phyloP scores from a whole-genome alignment of 1,140 invertebrate species.

The Myzus persicae region DNA sequence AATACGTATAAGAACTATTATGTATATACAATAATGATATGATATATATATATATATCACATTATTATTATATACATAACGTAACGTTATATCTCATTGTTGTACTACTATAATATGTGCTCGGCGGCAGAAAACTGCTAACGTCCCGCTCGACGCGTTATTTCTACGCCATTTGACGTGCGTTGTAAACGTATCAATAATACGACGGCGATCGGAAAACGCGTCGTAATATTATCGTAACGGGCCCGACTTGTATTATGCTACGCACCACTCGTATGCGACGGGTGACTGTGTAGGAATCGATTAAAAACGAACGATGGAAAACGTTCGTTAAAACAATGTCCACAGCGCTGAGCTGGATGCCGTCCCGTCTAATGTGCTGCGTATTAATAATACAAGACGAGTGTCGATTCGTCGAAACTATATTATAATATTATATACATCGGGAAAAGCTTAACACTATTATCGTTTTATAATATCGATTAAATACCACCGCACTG shows the following conservation, averaged over 20 bases:
- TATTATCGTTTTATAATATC: background rate
- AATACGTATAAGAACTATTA: constrained; percentile 21
- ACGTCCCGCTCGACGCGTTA: constrained; percentile 7
- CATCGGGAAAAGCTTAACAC: background rate
- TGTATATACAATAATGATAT: no score
- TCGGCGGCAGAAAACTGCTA: constrained; percentile 21
- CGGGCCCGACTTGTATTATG: background rate
- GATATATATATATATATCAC: background rate
- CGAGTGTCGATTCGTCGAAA: background rate
- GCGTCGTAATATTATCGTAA: background rate
- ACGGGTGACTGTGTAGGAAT: background rate
- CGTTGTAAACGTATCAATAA: constrained; percentile 37
- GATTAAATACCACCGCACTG: background rate
- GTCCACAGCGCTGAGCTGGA: no score
- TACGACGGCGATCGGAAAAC: background rate
- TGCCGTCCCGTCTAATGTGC: no score
- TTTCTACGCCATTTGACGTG: constrained; percentile 33
- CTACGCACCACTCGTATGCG: background rate
- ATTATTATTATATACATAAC: no score
- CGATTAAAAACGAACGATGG: background rate
- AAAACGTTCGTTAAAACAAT: background rate
- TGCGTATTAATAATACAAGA: background rate
- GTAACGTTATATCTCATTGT: background rate
- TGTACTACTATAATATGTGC: no score
- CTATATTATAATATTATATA: no score